Conservation (phyloP, 2,113 vertebrate genomes). For the Tyto alba region DNA sequence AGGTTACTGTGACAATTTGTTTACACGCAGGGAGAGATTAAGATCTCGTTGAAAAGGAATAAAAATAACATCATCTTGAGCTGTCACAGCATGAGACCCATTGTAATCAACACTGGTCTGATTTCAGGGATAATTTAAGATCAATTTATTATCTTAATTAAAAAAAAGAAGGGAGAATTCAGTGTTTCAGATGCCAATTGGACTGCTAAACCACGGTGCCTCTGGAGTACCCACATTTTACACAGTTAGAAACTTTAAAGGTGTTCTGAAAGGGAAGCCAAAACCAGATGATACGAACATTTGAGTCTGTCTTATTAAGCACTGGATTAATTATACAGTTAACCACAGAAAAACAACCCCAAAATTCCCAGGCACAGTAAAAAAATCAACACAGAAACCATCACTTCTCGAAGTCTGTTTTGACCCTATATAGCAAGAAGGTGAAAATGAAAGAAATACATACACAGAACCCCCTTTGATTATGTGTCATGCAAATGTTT, state of each 20-base stretch:
- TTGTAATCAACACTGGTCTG: conserved; percentile 99
- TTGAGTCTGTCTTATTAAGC: neutral
- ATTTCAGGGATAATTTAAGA: conserved; percentile 99
- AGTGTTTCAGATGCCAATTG: conserved; percentile 63
- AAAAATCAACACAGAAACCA: neutral
- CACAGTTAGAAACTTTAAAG: neutral
- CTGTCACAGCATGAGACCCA: conserved; percentile 91
- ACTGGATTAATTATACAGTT: neutral
- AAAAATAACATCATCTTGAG: conserved; percentile 86
- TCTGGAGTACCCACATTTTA: conserved; percentile 7
- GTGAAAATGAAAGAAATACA: neutral
- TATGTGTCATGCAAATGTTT: neutral
- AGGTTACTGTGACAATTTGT: conserved; percentile 85
- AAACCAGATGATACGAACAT: neutral
- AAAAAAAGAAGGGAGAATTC: conserved; percentile 76
- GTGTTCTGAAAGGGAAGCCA: neutral
- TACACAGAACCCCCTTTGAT: neutral
- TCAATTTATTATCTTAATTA: conserved; percentile 99
- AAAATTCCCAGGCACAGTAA: neutral
- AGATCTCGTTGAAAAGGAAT: conserved; percentile 87
- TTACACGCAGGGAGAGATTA: conserved; percentile 85
- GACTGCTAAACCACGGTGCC: conserved; percentile 16
- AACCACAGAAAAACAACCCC: neutral
- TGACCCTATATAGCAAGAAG: neutral
- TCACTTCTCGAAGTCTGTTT: neutral